Evolutionary conservation across 2,797 vertebrate species (phyloP).

Genomic region (Leptodactylus fallax): DNA sequence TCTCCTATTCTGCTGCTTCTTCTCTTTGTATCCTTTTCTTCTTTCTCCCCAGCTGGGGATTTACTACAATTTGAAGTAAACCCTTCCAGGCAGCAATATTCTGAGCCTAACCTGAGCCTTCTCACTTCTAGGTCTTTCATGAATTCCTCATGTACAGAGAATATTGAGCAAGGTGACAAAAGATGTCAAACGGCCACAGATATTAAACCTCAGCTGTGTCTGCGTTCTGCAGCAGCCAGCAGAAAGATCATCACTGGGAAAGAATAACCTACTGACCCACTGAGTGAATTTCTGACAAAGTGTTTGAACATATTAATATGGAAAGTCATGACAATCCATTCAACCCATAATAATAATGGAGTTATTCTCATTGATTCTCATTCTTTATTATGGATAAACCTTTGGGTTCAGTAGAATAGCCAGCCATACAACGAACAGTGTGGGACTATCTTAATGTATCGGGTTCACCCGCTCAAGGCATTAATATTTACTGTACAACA

Average conservation of each 20-base stretch:
- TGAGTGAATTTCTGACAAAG: conserved; percentile 16
- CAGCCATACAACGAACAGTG: not conserved
- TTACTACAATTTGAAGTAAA: conserved; percentile 60
- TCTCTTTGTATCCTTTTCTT: conserved; percentile 28
- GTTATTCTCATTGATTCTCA: not conserved
- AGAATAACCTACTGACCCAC: conserved; percentile 45
- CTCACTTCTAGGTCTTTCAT: conserved; percentile 53
- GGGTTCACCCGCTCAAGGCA: not conserved
- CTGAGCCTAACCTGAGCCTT: conserved; percentile 17
- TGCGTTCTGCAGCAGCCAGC: not conserved
- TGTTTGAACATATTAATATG: conserved; percentile 36
- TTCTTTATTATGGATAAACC: not conserved
- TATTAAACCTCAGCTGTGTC: conserved; percentile 53
- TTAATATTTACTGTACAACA: not conserved
- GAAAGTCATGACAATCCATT: conserved; percentile 34
- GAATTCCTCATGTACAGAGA: conserved; percentile 64
- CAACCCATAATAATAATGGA: not conserved
- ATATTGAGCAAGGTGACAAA: conserved; percentile 62
- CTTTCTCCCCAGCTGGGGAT: conserved; percentile 49
- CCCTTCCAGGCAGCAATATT: conserved; percentile 67
- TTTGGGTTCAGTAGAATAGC: not conserved
- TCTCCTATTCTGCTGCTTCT: not conserved
- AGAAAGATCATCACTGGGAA: conserved; percentile 4
- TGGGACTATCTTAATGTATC: not conserved
- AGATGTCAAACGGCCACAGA: conserved; percentile 57